phyloP scores from a whole-genome alignment of 2,888 invertebrate genomes.

The Xanthia togata region DNA sequence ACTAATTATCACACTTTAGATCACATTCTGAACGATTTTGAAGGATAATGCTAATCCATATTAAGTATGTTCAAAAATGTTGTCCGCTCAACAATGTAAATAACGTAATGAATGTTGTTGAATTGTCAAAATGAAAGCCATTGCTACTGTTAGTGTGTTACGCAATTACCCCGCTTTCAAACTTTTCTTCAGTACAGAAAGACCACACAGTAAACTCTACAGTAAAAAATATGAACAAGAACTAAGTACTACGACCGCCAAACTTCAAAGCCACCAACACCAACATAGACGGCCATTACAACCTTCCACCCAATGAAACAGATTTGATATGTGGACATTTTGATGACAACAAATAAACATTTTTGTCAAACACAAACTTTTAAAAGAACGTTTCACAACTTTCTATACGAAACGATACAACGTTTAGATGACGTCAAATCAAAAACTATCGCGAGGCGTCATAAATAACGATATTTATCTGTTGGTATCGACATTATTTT shows the following conservation, averaged over 20 bases:
- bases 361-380: conserved; percentile 29
- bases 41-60: too few species aligned
- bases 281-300: conserved; percentile 5
- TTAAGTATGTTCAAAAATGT: too few species aligned
- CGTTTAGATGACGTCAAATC: conserved; percentile 39
- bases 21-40: too few species aligned
- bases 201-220: too few species aligned
- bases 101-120: too few species aligned
- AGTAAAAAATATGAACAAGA: background rate
- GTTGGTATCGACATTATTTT: conserved; percentile 45
- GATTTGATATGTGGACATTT: conserved; percentile 24
- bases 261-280: conserved; percentile 8
- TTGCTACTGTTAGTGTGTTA: too few species aligned
- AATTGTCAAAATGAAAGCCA: too few species aligned
- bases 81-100: too few species aligned
- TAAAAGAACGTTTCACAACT: conserved; percentile 34
- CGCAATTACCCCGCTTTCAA: too few species aligned
- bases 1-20: too few species aligned
- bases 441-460: conserved; percentile 48
- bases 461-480: conserved; percentile 59
- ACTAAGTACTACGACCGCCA: background rate
- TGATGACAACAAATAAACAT: conserved; percentile 51
- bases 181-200: background rate
- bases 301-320: background rate
- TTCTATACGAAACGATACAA: conserved; percentile 41